phyloP scores from a whole-genome alignment of 2,113 vertebrate species.

The Carlito syrichta region DNA sequence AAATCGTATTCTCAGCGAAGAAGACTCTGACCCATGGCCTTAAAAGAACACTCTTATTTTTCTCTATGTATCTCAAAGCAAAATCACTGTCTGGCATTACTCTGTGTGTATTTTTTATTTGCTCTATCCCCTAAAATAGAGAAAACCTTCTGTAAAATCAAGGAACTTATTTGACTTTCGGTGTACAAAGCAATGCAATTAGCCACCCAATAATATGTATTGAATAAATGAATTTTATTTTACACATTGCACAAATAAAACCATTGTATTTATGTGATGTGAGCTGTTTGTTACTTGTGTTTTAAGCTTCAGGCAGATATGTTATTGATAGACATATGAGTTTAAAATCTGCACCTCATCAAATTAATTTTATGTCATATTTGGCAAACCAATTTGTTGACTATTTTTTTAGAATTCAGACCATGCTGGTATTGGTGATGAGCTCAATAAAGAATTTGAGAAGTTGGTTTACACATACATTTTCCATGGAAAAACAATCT shows the following conservation, averaged over 20 bases:
- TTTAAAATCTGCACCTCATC: background rate
- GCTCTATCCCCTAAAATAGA: background rate
- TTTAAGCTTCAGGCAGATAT: background rate
- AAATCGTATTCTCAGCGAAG: background rate
- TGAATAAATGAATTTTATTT: background rate
- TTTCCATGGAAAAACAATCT: background rate
- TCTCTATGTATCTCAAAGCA: background rate
- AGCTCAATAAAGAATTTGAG: conserved; percentile 3
- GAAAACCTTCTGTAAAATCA: background rate
- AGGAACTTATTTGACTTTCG: background rate
- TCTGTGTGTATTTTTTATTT: background rate
- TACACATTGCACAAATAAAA: background rate
- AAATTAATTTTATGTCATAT: background rate
- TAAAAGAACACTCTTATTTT: background rate
- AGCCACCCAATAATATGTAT: background rate
- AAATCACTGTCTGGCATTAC: background rate
- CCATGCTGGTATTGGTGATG: background rate
- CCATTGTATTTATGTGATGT: background rate
- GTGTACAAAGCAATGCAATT: background rate
- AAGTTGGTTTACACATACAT: background rate
- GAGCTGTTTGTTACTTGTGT: background rate
- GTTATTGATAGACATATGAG: background rate
- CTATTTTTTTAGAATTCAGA: conserved; percentile 7
- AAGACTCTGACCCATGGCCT: background rate
- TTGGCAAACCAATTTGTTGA: background rate